Base-by-base conservation (phyloP, 2,797 vertebrate genomes). In the Sebastes kiyomatsui region DNA sequence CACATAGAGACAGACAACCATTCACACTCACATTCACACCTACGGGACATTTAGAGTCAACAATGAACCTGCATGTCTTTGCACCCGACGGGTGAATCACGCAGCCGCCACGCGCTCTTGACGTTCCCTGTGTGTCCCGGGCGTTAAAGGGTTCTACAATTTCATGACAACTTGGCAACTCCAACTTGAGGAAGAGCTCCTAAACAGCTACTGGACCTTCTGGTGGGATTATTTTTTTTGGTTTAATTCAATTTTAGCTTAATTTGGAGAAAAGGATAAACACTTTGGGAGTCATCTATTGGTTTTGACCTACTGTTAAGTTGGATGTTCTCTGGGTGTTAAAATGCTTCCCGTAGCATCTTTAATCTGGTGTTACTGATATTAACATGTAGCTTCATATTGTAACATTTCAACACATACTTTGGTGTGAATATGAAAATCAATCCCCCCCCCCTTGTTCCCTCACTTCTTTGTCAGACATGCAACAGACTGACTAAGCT, bases 401-500 rank as follows among this genome's bases (percentile, higher is more conserved):
- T 23, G n/a, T 23, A 30, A 58, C 6, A 65, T 38, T 22, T 66
- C 7, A 52, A 9, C 27, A 64, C 20, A 55, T 68, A 27, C 30
- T 66, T 35, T 30, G 22, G 18, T 72, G 56, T 77, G 65, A 71
- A 55, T 61, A 72, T 75, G 38, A 72, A 75, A 75, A 66, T 61
- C 65, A 71, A 11, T 74, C 38, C 38, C 14, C 28, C 59, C 8
- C 23, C 11, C 20, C 28, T 71, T 22, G 56, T 67, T 56, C 28
- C 54, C 52, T 54, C 18, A 8, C 28, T 49, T 66, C 59, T 71
- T 62, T 32, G 23, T 75, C 54, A 69, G 65, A 83, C 55, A 59
- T 71, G 64, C 22, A 73, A 7, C 62, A 49, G 67, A 54, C 64
- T 38, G 71, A 67, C 64, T 78, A 33, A 86, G 79, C 81, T 72